A percentile compares a stretch with the other conserved stretches of the same genome.
Conservation (phyloP, 2,888 invertebrate genomes). For the Micropterix aruncella region DNA sequence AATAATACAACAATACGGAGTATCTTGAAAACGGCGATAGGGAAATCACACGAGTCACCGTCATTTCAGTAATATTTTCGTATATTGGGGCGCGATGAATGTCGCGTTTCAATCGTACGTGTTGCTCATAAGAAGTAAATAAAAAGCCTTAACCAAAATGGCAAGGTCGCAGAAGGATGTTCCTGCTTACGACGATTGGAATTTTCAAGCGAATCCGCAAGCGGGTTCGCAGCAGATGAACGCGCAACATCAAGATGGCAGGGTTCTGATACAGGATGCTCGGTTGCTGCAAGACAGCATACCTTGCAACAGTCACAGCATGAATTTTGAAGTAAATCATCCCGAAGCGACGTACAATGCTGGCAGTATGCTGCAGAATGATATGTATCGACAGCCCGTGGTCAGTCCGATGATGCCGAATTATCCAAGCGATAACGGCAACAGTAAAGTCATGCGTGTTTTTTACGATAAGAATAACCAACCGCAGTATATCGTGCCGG, state of each 20-base stretch:
- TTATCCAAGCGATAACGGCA: constrained; percentile 28
- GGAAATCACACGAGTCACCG: too few relatives aligned
- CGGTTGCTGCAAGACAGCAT: background rate
- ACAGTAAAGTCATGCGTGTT: constrained; percentile 30
- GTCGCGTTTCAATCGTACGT: too few relatives aligned
- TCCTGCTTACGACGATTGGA: constrained; percentile 35
- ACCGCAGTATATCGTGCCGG: constrained; percentile 28
- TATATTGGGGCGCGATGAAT: too few relatives aligned
- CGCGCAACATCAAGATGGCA: background rate
- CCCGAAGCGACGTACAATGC: background rate
- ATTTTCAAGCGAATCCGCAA: constrained; percentile 20
- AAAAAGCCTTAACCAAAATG: constrained; percentile 24
- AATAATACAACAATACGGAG: too few relatives aligned
- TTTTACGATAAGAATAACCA: constrained; percentile 35
- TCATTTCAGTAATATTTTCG: too few relatives aligned
- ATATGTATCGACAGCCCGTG: background rate
- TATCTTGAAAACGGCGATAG: too few relatives aligned
- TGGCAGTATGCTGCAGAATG: too few relatives aligned
- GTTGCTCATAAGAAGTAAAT: constrained; percentile 1
- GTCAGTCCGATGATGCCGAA: background rate
- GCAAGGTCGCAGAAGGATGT: constrained; percentile 39
- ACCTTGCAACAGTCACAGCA: background rate
- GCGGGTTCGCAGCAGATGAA: background rate
- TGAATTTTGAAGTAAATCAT: background rate
- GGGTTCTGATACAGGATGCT: background rate